A percentile compares a stretch with the other conserved stretches of the same genome.
These are phyloP conservation scores for Drosophila setosimentum DNA, from an alignment of 2,888 invertebrate species.

Conservation along the genomic window DNA sequence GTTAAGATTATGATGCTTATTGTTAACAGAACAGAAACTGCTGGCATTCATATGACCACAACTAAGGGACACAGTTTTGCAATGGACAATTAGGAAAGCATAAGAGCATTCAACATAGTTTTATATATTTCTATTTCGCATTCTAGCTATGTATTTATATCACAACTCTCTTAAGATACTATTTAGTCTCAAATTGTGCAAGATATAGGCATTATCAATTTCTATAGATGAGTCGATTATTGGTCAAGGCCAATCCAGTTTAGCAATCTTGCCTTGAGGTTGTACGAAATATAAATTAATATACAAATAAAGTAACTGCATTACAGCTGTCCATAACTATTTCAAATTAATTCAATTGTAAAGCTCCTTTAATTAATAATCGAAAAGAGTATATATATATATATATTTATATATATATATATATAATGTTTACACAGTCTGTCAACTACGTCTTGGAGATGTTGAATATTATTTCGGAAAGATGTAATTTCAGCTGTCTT, in stretches of 20 bases:
- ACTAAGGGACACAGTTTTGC: not conserved
- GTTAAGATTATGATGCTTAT: not conserved
- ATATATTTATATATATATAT: too few relatives aligned
- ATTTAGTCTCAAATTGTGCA: too few relatives aligned
- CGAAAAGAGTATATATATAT: not conserved
- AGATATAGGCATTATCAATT: too few relatives aligned
- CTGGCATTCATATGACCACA: not conserved
- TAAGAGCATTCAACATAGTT: too few relatives aligned
- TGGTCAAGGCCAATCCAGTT: not conserved
- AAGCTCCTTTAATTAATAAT: not conserved
- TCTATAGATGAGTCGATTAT: too few relatives aligned
- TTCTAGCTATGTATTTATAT: not conserved
- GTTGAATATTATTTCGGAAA: not conserved
- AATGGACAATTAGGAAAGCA: not conserved
- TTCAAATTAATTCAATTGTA: too few relatives aligned
- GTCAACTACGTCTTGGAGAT: not conserved
- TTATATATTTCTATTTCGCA: too few relatives aligned
- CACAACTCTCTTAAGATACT: too few relatives aligned
- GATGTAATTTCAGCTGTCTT: not conserved
- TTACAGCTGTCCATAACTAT: not conserved
- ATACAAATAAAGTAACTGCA: not conserved
- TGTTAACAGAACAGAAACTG: not conserved
- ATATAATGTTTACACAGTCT: not conserved
- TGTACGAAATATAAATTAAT: not conserved
- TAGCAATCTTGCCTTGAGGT: accelerated